Base-by-base conservation (phyloP, 2,888 invertebrate genomes). In the Rhabditophanes sp. region DNA sequence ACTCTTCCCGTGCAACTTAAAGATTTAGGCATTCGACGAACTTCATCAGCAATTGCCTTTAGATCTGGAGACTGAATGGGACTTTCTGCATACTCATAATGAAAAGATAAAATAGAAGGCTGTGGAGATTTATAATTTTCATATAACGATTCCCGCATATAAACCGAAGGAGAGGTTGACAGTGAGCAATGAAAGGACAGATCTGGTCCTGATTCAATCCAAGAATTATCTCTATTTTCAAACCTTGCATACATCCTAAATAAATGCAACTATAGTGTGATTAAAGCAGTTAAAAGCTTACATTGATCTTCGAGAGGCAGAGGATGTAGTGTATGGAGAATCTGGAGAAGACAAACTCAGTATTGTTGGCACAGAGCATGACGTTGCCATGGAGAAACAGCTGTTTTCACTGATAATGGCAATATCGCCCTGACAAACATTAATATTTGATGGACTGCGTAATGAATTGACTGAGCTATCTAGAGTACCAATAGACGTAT, bases 111-210 rank as follows among this genome's bases (percentile, higher is more conserved):
- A 17, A 60, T 42, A 21, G 60, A 61, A 17, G 56, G 51, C 23
- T 48, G 46, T 18, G 57, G 59, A n/a, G 60, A 60, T 16, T 44
- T 46, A 41, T 42, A 53, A 19, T 52, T 46, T 31, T 50, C 55
- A 39, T 51, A 48, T 33, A 44, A 31, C 20, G 25, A 30, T 29
- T 51, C 41, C 14, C 48, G 39, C 30, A 43, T 41, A n/a, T 54
- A 48, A 32, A 59, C 55, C 2, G 56, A 56, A 16, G 59, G 57
- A 37, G 56, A 50, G 3, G 60, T 61, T 7, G 55, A 53, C 5
- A 57, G 41, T 24, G 53, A 53, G 35, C 60, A 57, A 33, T 52
- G 53, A 33, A 51, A 44, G 17, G 60, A 56, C 8, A 56, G 44
- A 12, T 46, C 40, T 16, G 57, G 60, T 26, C 60, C 54, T 27